Evolutionary conservation across 2,888 invertebrate genomes (phyloP).

Genomic region (Dicyrtoma fusca): DNA sequence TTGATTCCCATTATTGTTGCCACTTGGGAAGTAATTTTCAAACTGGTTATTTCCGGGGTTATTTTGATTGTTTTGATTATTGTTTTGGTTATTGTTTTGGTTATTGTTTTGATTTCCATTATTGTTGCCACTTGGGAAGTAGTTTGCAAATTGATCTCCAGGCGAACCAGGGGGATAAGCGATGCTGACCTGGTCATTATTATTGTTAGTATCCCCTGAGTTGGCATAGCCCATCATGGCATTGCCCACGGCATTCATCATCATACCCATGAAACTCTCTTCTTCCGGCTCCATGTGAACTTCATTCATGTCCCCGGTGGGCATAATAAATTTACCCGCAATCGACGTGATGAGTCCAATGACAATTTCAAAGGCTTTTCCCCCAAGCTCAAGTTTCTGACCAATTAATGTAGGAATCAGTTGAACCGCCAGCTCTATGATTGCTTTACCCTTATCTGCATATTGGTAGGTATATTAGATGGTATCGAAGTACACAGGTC

Average conservation of each 20-base stretch:
- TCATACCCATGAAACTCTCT: constrained; percentile 23
- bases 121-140: constrained; percentile 8
- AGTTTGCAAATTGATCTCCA: constrained; percentile 1
- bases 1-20: not conserved
- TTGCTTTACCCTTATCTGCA: constrained; percentile 28
- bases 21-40: constrained; percentile 22
- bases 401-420: constrained; percentile 14
- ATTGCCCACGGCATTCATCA: constrained; percentile 34
- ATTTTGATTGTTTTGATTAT: not conserved
- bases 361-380: constrained; percentile 28
- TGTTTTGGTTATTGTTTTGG: constrained; percentile 11
- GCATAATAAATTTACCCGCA: constrained; percentile 19
- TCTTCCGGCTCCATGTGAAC: constrained; percentile 37
- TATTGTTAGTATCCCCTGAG: not conserved
- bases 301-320: constrained; percentile 23
- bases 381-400: constrained; percentile 26
- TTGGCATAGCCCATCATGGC: constrained; percentile 15
- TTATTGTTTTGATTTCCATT: constrained; percentile 1
- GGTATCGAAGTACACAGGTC: too few relatives aligned
- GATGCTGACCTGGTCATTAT: constrained; percentile 17
- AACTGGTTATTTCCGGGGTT: not conserved
- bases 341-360: constrained; percentile 27
- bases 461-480: too few relatives aligned
- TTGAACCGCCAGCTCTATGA: constrained; percentile 28
- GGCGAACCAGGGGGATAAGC: not conserved